Conservation (phyloP, 2,888 invertebrate species). For the Ernsta delagoae region DNA sequence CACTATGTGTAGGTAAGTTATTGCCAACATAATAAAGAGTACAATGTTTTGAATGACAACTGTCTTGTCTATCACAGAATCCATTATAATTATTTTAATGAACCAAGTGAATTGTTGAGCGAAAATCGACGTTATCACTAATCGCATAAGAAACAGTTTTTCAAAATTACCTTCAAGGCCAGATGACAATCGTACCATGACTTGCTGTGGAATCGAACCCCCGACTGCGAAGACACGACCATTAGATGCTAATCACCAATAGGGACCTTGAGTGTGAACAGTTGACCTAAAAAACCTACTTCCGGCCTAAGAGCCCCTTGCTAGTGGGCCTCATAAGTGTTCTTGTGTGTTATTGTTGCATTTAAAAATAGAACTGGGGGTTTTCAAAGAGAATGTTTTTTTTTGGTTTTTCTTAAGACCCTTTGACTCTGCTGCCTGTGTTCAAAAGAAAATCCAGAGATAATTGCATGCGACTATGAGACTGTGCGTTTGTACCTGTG, state of each 20-base stretch:
- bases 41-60: conserved; percentile 38
- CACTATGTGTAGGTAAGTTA: conserved; percentile 28
- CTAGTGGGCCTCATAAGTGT: conserved; percentile 4
- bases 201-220: conserved; percentile 25
- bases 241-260: conserved; percentile 24
- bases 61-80: conserved; percentile 41
- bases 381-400: background rate
- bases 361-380: background rate
- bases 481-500: no score
- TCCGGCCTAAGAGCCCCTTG: background rate
- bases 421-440: background rate
- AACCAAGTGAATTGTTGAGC: conserved; percentile 30
- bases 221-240: conserved; percentile 16
- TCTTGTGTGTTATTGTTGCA: conserved; percentile 2
- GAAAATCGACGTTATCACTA: conserved; percentile 16
- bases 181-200: conserved; percentile 28
- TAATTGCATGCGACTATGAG: no score
- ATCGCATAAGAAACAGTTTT: conserved; percentile 14
- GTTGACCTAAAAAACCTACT: conserved; percentile 25
- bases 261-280: conserved; percentile 20
- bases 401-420: background rate
- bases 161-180: conserved; percentile 6
- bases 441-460: no score
- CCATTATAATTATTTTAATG: conserved; percentile 41
- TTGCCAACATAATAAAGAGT: conserved; percentile 20